phyloP scores from a whole-genome alignment of 1,140 invertebrate species.

The Nautilus pompilius region DNA sequence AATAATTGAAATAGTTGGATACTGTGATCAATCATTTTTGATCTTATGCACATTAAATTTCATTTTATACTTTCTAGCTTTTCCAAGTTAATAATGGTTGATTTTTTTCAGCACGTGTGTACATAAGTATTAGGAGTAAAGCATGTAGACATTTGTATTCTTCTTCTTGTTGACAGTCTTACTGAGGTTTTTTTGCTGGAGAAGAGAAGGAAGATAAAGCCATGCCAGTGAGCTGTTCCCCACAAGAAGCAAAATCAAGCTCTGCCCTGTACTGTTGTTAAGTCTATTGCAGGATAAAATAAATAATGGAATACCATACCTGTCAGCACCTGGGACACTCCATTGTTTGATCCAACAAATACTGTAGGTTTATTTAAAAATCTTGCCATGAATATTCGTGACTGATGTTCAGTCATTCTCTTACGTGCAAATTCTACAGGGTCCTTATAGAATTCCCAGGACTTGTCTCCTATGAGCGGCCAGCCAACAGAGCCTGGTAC shows the following conservation, averaged over 20 bases:
- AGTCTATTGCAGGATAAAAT: not conserved
- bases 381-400: conserved; percentile 32
- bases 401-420: conserved; percentile 22
- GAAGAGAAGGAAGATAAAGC: no score
- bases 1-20: no score
- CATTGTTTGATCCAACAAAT: conserved; percentile 37
- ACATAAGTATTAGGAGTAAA: not conserved
- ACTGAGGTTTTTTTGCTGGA: no score
- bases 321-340: conserved; percentile 28
- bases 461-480: conserved; percentile 41
- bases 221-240: no score
- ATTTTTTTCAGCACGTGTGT: not conserved
- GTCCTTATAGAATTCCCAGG: conserved; percentile 40
- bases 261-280: no score
- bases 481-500: conserved; percentile 36
- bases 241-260: no score
- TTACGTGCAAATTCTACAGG: conserved; percentile 35
- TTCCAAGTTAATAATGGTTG: not conserved
- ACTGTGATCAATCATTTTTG: no score
- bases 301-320: conserved; percentile 16
- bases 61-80: not conserved
- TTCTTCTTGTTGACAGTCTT: not conserved
- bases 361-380: conserved; percentile 42
- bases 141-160: not conserved
- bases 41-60: no score